These are phyloP conservation scores for Rhineura floridana DNA, from an alignment of 2,113 vertebrate species.

Conservation along the genomic window DNA sequence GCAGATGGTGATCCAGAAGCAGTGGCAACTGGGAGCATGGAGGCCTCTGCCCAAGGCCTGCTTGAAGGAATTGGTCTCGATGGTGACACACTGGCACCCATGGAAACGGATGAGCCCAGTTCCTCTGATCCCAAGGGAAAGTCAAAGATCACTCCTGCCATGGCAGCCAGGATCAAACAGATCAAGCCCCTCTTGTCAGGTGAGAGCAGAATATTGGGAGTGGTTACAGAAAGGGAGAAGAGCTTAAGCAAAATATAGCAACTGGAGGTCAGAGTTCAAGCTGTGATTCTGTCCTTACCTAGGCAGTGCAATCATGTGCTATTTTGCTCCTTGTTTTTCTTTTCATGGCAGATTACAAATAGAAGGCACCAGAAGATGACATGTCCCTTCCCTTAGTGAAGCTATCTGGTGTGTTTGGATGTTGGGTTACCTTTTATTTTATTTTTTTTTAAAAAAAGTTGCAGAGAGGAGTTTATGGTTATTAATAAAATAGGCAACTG, in stretches of 20 bases:
- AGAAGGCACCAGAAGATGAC: neutral
- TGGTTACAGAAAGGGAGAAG: neutral
- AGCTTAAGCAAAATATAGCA: neutral
- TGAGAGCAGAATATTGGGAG: conserved; percentile 57
- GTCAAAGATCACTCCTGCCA: conserved; percentile 92
- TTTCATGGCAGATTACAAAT: neutral
- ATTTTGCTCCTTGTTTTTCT: neutral
- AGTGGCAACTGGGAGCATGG: conserved; percentile 73
- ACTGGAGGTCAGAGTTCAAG: neutral
- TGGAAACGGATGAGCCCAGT: conserved; percentile 93
- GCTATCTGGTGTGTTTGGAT: neutral
- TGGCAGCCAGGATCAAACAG: conserved; percentile 94
- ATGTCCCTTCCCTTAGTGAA: neutral
- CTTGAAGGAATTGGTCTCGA: conserved; percentile 92
- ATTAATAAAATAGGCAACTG: too few relatives aligned
- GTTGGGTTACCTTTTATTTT: neutral
- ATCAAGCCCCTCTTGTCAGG: conserved; percentile 93
- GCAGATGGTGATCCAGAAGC: conserved; percentile 82
- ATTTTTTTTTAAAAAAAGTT: too few relatives aligned
- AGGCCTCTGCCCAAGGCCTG: conserved; percentile 86
- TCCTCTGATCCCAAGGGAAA: conserved; percentile 87
- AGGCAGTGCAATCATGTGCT: neutral
- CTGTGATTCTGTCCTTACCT: neutral
- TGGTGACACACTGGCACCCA: conserved; percentile 89
- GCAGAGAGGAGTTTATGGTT: too few relatives aligned